These are phyloP conservation scores for Neuroterus valhalla DNA, from an alignment of 1,140 invertebrate genomes.

Conservation along the genomic window DNA sequence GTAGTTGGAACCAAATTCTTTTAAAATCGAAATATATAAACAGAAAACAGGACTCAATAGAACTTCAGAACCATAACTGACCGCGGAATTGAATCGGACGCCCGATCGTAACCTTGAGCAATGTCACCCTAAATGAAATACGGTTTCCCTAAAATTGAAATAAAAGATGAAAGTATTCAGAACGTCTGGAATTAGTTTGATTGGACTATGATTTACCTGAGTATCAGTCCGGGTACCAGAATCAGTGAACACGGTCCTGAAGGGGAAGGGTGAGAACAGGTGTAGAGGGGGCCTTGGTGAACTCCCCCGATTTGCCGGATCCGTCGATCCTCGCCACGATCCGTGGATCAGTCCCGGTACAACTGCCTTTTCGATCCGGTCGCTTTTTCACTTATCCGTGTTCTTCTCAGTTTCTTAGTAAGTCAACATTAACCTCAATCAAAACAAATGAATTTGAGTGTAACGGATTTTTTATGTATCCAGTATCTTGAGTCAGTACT, in stretches of 20 bases:
- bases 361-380: constrained; percentile 31
- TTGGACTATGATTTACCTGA: no score
- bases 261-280: constrained; percentile 36
- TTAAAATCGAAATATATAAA: no score
- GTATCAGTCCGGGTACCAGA: neutral
- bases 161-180: no score
- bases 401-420: neutral
- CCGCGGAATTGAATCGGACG: no score
- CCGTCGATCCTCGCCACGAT: constrained; percentile 36
- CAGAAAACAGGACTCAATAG: no score
- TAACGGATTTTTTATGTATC: neutral
- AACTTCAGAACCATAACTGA: no score
- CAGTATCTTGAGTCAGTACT: neutral
- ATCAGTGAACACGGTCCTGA: neutral
- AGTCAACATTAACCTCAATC: neutral
- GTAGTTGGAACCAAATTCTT: no score
- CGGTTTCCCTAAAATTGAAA: no score
- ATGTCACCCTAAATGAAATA: no score
- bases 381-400: neutral
- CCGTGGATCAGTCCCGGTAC: constrained; percentile 36
- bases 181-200: no score
- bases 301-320: constrained; percentile 36
- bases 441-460: neutral
- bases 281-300: constrained; percentile 28
- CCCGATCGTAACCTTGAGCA: no score